phyloP scores from a whole-genome alignment of 1,140 invertebrate genomes.

The Dreissena rostriformis region DNA sequence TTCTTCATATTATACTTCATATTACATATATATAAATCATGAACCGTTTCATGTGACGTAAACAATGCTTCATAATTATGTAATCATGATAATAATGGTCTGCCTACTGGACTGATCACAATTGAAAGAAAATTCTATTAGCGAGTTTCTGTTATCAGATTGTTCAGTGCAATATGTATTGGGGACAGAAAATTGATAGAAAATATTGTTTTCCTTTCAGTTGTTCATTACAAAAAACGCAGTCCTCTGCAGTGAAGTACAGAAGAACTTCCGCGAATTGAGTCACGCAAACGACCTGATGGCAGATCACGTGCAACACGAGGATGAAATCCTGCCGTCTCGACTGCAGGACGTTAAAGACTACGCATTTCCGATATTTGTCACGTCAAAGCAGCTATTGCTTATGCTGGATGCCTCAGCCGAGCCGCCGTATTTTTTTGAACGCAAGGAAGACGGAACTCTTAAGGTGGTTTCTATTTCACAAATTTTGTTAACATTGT shows the following conservation, averaged over 20 bases:
- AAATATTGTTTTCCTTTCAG: slow-evolving; percentile 25
- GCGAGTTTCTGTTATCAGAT: too few relatives aligned
- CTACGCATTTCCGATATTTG: slow-evolving; percentile 59
- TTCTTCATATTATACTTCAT: too few relatives aligned
- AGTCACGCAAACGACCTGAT: slow-evolving; percentile 44
- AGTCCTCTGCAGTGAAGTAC: slow-evolving; percentile 74
- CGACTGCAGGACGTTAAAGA: slow-evolving; percentile 24
- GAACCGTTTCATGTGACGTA: too few relatives aligned
- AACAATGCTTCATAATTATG: too few relatives aligned
- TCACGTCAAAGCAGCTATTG: slow-evolving; percentile 58
- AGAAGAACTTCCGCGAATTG: slow-evolving; percentile 73
- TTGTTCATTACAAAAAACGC: slow-evolving; percentile 78
- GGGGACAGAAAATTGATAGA: too few relatives aligned
- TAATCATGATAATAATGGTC: too few relatives aligned
- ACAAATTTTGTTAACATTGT: too few relatives aligned
- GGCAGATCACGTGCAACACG: slow-evolving; percentile 14
- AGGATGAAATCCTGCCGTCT: slow-evolving; percentile 50
- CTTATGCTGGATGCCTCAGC: slow-evolving; percentile 62
- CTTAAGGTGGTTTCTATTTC: slow-evolving; percentile 25
- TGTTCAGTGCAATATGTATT: too few relatives aligned
- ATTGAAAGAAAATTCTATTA: too few relatives aligned
- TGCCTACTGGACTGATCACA: too few relatives aligned
- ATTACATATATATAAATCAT: too few relatives aligned
- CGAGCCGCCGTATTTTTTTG: slow-evolving; percentile 54
- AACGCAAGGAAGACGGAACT: slow-evolving; percentile 59